A percentile compares a stretch with the other conserved stretches of the same genome.
These are phyloP conservation scores for Schizopygopsis pylzovi DNA, from an alignment of 2,797 vertebrate genomes.

Conservation along the genomic window DNA sequence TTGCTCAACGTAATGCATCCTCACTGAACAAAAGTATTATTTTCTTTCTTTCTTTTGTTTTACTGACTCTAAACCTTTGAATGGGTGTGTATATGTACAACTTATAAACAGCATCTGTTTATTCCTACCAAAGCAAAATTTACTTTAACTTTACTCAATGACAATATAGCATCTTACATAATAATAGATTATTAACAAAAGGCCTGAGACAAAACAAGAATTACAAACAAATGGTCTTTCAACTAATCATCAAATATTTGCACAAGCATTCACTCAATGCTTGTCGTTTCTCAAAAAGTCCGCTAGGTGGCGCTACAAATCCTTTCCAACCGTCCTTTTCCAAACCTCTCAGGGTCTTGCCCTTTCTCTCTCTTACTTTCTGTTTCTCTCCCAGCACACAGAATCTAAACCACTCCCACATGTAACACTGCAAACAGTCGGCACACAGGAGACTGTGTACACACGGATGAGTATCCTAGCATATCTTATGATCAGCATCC, in stretches of 20 bases:
- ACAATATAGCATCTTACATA: neutral
- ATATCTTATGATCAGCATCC: conserved; percentile 76
- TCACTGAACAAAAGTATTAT: neutral
- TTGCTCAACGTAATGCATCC: neutral
- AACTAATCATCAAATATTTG: conserved; percentile 27
- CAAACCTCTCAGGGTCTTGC: neutral
- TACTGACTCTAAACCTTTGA: neutral
- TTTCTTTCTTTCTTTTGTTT: no score
- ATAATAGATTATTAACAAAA: conserved; percentile 12
- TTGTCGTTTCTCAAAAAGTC: neutral
- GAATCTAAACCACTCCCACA: conserved; percentile 39
- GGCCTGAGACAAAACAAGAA: neutral
- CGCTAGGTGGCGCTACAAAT: conserved; percentile 45
- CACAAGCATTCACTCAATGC: neutral
- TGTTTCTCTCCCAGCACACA: conserved; percentile 3
- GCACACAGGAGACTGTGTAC: conserved; percentile 58
- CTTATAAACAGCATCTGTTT: neutral
- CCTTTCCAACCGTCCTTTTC: neutral
- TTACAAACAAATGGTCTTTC: neutral
- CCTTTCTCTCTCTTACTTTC: neutral
- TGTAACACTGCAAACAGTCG: conserved; percentile 56
- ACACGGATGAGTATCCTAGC: conserved; percentile 82
- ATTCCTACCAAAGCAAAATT: neutral
- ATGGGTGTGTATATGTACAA: neutral
- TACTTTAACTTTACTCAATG: neutral